Evolutionary conservation across 1,140 invertebrate species (phyloP).

Genomic region (Drosophila miranda): DNA sequence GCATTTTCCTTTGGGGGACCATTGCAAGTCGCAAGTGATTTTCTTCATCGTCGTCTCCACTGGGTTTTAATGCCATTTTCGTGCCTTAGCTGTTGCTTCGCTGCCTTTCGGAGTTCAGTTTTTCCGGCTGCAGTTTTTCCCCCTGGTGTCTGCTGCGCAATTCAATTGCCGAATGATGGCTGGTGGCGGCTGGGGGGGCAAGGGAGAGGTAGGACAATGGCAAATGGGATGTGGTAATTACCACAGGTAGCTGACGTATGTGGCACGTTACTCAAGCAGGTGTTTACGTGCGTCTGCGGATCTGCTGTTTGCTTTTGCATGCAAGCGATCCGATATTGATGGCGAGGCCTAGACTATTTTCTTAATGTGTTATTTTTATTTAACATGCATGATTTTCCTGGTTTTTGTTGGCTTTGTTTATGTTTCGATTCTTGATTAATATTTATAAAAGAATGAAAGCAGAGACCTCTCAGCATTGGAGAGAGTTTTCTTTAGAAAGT

Average conservation of each 20-base stretch:
- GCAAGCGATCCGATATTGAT: slow-evolving; percentile 19
- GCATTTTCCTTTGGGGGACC: slow-evolving; percentile 33
- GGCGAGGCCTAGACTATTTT: slow-evolving; percentile 21
- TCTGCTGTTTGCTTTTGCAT: slow-evolving; percentile 43
- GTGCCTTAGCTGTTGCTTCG: slow-evolving; percentile 53
- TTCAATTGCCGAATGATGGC: neutral
- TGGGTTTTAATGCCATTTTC: slow-evolving; percentile 75
- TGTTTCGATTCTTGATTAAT: no score
- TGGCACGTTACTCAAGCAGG: slow-evolving; percentile 40
- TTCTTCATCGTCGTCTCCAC: slow-evolving; percentile 52
- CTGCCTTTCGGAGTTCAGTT: slow-evolving; percentile 29
- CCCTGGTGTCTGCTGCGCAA: slow-evolving; percentile 9
- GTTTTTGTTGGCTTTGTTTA: no score
- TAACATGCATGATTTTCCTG: slow-evolving; percentile 3
- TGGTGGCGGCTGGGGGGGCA: no score
- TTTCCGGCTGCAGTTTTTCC: slow-evolving; percentile 31
- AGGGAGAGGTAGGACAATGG: slow-evolving; percentile 15
- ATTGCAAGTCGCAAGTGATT: slow-evolving; percentile 22
- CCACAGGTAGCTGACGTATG: no score
- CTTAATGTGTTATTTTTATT: slow-evolving; percentile 8
- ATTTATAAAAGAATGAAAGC: no score
- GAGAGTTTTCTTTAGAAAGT: no score
- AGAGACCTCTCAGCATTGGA: no score
- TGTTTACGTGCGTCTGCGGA: slow-evolving; percentile 37
- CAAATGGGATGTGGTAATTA: slow-evolving; percentile 40